Evolutionary conservation across 2,113 vertebrate genomes (phyloP).

Genomic region (Oriolus oriolus): DNA sequence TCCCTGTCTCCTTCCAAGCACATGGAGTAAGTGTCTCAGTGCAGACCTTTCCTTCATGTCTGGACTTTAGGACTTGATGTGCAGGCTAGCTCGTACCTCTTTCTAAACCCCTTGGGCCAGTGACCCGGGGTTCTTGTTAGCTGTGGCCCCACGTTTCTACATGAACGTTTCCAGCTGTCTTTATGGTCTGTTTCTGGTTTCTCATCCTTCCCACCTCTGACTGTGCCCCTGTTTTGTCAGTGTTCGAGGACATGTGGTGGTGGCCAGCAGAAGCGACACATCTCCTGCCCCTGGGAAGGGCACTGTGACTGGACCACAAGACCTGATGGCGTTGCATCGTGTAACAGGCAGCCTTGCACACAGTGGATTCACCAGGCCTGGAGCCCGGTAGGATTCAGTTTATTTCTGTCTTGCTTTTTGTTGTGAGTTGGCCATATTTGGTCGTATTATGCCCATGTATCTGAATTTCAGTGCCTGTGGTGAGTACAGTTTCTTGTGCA

Average conservation of each 20-base stretch:
- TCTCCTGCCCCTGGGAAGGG: constrained; percentile 44
- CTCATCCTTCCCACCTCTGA: neutral
- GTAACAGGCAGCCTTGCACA: constrained; percentile 57
- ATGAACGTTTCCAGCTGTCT: neutral
- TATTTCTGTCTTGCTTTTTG: neutral
- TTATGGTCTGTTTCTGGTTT: neutral
- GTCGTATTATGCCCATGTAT: neutral
- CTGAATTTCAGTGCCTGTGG: neutral
- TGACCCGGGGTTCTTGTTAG: neutral
- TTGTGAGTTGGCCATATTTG: neutral
- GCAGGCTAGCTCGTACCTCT: neutral
- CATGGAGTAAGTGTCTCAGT: neutral
- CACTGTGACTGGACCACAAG: constrained; percentile 57
- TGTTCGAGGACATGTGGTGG: constrained; percentile 69
- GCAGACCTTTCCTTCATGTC: neutral
- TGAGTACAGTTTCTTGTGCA: neutral
- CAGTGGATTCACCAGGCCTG: constrained; percentile 64
- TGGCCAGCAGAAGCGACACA: constrained; percentile 5
- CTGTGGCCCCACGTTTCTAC: neutral
- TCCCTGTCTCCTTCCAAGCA: neutral
- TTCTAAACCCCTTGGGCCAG: neutral
- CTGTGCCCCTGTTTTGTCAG: neutral
- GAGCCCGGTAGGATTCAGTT: constrained; percentile 42
- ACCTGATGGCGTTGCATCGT: neutral
- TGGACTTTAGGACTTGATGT: neutral